A percentile compares a stretch with the other conserved stretches of the same genome.
Conservation (phyloP, 2,888 invertebrate species). For the Xestia c-nigrum region DNA sequence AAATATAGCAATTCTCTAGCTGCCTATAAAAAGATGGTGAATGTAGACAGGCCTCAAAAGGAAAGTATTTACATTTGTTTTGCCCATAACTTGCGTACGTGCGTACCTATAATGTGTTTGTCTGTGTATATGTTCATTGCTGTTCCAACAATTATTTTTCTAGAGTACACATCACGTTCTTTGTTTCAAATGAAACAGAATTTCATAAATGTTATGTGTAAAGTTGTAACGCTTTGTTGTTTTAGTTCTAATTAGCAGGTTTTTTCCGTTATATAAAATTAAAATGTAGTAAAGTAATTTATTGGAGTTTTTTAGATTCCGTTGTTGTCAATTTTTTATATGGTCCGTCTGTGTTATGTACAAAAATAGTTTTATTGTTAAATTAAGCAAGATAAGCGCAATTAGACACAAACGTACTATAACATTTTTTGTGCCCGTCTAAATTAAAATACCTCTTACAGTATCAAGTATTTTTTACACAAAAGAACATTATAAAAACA, state of each 20-base stretch:
- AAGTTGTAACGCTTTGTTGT: slow-evolving; percentile 27
- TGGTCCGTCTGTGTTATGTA: not conserved
- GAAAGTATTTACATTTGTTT: slow-evolving; percentile 64
- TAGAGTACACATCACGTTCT: slow-evolving; percentile 49
- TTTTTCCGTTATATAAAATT: slow-evolving; percentile 3
- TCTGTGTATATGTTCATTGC: slow-evolving; percentile 20
- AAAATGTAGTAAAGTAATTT: slow-evolving; percentile 1
- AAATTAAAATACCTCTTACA: slow-evolving; percentile 16
- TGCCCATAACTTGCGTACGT: slow-evolving; percentile 31
- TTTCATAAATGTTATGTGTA: slow-evolving; percentile 26
- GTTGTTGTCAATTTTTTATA: slow-evolving; percentile 4
- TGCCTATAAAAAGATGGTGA: slow-evolving; percentile 65
- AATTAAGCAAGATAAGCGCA: slow-evolving; percentile 36
- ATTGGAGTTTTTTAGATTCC: slow-evolving; percentile 30
- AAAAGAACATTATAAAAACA: slow-evolving; percentile 5
- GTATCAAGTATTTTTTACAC: not conserved
- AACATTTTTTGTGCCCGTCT: not conserved
- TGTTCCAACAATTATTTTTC: slow-evolving; percentile 30
- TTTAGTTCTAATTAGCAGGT: slow-evolving; percentile 17
- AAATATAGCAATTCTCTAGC: slow-evolving; percentile 52
- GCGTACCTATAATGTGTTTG: slow-evolving; percentile 35
- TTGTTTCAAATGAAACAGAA: slow-evolving; percentile 37
- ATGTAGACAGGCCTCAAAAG: slow-evolving; percentile 60
- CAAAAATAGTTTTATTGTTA: slow-evolving; percentile 34
- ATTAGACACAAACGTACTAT: slow-evolving; percentile 1